A percentile compares a stretch with the other conserved stretches of the same genome.
These are phyloP conservation scores for Ryuthela nishihirai DNA, from an alignment of 2,888 invertebrate species.

Conservation along the genomic window DNA sequence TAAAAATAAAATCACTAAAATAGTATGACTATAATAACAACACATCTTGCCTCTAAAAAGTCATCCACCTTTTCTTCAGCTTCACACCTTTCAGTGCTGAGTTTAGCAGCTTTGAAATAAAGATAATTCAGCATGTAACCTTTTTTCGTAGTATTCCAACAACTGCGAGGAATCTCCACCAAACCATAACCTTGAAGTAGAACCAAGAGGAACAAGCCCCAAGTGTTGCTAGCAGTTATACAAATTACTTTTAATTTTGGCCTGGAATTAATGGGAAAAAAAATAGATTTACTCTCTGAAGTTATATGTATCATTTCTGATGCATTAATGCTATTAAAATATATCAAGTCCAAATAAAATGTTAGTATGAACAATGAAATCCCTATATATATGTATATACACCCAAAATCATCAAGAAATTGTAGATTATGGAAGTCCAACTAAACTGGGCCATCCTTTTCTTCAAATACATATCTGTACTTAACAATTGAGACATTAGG, in stretches of 20 bases:
- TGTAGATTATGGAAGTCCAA: no score
- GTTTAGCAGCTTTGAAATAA: conserved; percentile 90
- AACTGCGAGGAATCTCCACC: conserved; percentile 82
- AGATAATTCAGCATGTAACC: conserved; percentile 78
- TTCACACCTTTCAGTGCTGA: conserved; percentile 92
- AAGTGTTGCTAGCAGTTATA: conserved; percentile 97
- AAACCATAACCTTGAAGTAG: conserved; percentile 88
- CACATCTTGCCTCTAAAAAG: conserved; percentile 70
- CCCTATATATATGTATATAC: no score
- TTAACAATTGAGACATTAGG: no score
- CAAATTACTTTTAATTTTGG: conserved; percentile 92
- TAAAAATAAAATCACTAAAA: not conserved
- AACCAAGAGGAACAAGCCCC: conserved; percentile 94
- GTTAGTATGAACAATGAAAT: no score
- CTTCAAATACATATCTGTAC: no score
- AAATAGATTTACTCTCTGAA: no score
- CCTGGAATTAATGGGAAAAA: no score
- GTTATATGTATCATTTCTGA: no score
- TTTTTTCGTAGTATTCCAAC: conserved; percentile 86
- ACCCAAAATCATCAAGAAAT: no score
- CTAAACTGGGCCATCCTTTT: no score
- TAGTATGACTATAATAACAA: not conserved
- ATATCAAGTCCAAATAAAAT: no score
- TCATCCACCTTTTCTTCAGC: conserved; percentile 96
- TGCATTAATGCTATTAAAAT: no score